Evolutionary conservation across 2,797 vertebrate species (phyloP).

Genomic region (Betta splendens): DNA sequence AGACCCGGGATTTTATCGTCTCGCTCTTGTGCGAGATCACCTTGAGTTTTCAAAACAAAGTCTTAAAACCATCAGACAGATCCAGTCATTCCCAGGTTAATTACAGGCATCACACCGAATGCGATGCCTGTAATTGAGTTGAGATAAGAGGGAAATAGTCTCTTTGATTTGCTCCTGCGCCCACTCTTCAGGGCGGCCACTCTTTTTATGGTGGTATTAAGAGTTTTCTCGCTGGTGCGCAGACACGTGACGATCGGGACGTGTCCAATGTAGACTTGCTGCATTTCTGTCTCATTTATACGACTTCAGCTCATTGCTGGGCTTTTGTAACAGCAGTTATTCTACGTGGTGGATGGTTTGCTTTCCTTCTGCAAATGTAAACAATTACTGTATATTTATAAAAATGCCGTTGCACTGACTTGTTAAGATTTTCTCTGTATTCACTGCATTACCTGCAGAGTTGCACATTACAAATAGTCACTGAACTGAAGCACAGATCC

Average conservation of each 20-base stretch:
- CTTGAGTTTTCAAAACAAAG: slow-evolving; percentile 61
- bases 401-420: too few relatives aligned
- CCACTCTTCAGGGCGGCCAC: slow-evolving; percentile 64
- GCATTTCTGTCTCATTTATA: slow-evolving; percentile 56
- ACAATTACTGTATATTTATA: too few relatives aligned
- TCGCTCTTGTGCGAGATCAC: slow-evolving; percentile 65
- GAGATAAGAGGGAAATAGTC: slow-evolving; percentile 70
- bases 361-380: too few relatives aligned
- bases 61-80: slow-evolving; percentile 69
- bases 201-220: slow-evolving; percentile 65
- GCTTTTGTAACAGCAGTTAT: slow-evolving; percentile 1
- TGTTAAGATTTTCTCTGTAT: too few relatives aligned
- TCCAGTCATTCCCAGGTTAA: slow-evolving; percentile 73
- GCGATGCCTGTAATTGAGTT: slow-evolving; percentile 81
- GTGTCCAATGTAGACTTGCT: slow-evolving; percentile 63
- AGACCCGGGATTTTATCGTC: slow-evolving; percentile 57
- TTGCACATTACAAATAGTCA: too few relatives aligned
- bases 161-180: slow-evolving; percentile 74
- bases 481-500: too few relatives aligned
- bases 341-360: too few relatives aligned
- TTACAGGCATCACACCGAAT: slow-evolving; percentile 70
- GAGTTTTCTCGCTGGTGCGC: slow-evolving; percentile 48
- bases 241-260: slow-evolving; percentile 45
- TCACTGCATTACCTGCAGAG: too few relatives aligned
- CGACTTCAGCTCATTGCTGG: slow-evolving; percentile 29